Evolutionary conservation across 2,888 invertebrate genomes (phyloP).

Genomic region (Cyaniris semiargus): DNA sequence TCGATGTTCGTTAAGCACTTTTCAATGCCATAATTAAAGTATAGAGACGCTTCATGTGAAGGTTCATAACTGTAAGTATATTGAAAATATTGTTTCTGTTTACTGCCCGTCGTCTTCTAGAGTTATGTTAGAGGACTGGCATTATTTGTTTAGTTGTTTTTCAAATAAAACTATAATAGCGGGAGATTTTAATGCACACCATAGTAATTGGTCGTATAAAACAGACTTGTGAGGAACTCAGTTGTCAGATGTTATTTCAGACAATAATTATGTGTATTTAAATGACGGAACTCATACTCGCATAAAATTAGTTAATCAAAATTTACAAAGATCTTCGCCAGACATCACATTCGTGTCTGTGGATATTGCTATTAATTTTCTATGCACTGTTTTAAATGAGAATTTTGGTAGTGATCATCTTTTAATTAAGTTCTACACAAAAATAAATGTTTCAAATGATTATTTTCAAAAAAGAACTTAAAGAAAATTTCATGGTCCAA

Average conservation of each 20-base stretch:
- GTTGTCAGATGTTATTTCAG: neutral
- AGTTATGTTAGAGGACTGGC: neutral
- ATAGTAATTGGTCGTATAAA: neutral
- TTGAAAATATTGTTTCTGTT: neutral
- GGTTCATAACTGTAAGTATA: neutral
- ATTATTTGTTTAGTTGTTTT: neutral
- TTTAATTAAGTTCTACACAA: neutral
- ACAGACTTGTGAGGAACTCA: neutral
- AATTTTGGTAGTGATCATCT: conserved; percentile 13
- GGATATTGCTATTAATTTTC: conserved; percentile 8
- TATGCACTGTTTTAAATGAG: conserved; percentile 10
- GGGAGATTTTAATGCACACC: neutral
- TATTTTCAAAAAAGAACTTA: neutral
- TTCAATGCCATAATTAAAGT: neutral
- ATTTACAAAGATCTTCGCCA: conserved; percentile 6
- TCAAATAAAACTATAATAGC: neutral
- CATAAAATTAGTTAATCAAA: neutral
- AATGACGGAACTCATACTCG: neutral
- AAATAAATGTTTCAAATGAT: neutral
- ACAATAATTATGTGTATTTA: neutral
- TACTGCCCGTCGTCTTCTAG: neutral
- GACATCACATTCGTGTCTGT: conserved; percentile 2
- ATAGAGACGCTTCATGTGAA: neutral
- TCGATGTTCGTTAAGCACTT: neutral
- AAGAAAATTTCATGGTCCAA: neutral